Percentiles rank a stretch among this genome's conserved stretches.
These are phyloP conservation scores for Palloptera scutellata DNA, from an alignment of 2,888 invertebrate genomes.

Conservation along the genomic window DNA sequence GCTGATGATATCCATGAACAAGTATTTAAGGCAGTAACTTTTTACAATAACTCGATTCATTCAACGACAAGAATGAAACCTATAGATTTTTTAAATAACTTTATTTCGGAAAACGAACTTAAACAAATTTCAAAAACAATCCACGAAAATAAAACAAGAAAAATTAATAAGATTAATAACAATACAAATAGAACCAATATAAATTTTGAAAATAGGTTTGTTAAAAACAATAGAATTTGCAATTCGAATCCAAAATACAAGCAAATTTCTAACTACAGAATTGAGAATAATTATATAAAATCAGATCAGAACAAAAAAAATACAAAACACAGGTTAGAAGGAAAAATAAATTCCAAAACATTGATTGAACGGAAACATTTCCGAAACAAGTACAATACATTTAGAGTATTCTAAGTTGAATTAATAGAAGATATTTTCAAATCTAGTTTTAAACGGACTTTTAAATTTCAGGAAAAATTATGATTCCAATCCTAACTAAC, in stretches of 20 bases:
- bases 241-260: conserved; percentile 15
- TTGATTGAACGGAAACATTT: too few species aligned
- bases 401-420: too few species aligned
- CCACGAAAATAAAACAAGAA: conserved; percentile 16
- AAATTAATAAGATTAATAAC: conserved; percentile 20
- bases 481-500: too few species aligned
- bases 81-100: conserved; percentile 19
- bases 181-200: conserved; percentile 6
- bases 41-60: conserved; percentile 28
- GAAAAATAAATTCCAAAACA: conserved; percentile 9
- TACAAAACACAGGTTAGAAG: conserved; percentile 17
- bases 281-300: conserved; percentile 10
- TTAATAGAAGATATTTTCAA: too few species aligned
- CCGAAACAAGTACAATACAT: too few species aligned
- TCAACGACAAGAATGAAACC: conserved; percentile 18
- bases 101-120: conserved; percentile 15
- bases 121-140: conserved; percentile 21
- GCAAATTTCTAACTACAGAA: neutral
- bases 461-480: too few species aligned
- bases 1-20: conserved; percentile 34
- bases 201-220: conserved; percentile 13
- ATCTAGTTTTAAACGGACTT: too few species aligned
- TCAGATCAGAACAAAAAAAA: conserved; percentile 11
- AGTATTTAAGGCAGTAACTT: conserved; percentile 20
- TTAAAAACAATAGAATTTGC: conserved; percentile 7